phyloP scores from a whole-genome alignment of 2,113 vertebrate genomes.

The Pelmatolapia mariae region DNA sequence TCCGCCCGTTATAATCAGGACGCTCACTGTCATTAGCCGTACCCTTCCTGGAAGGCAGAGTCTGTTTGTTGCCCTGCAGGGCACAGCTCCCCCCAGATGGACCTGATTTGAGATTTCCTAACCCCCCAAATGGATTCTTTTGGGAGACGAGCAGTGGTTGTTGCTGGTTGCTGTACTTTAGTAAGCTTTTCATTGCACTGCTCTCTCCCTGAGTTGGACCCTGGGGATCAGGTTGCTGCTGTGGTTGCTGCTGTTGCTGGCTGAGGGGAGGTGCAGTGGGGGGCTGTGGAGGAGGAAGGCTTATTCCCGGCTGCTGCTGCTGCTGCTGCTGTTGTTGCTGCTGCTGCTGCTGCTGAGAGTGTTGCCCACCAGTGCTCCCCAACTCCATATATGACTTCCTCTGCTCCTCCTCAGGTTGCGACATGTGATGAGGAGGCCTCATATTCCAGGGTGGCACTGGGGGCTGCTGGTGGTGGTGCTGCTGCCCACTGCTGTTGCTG shows the following conservation, averaged over 20 bases:
- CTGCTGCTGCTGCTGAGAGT: slow-evolving; percentile 55
- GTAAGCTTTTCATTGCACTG: slow-evolving; percentile 91
- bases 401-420: slow-evolving; percentile 75
- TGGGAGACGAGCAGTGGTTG: slow-evolving; percentile 88
- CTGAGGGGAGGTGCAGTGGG: slow-evolving; percentile 28
- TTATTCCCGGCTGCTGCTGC: slow-evolving; percentile 43
- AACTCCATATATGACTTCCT: slow-evolving; percentile 89
- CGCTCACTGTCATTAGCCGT: slow-evolving; percentile 76
- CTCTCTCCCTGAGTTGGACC: slow-evolving; percentile 76
- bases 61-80: slow-evolving; percentile 78
- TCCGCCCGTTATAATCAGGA: slow-evolving; percentile 80
- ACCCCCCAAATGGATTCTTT: slow-evolving; percentile 84
- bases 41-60: slow-evolving; percentile 73
- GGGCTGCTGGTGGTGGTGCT: slow-evolving; percentile 71
- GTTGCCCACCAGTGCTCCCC: slow-evolving; percentile 47
- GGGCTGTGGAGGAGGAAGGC: slow-evolving; percentile 50
- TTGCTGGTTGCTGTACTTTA: slow-evolving; percentile 94
- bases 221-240: slow-evolving; percentile 78
- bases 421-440: slow-evolving; percentile 74
- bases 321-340: neutral
- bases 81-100: slow-evolving; percentile 78
- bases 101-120: slow-evolving; percentile 80
- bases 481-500: slow-evolving; percentile 66
- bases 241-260: slow-evolving; percentile 54
- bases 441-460: slow-evolving; percentile 82